A percentile compares a stretch with the other conserved stretches of the same genome.
These are phyloP conservation scores for Temnothorax nylanderi DNA, from an alignment of 1,140 invertebrate species.

Conservation along the genomic window DNA sequence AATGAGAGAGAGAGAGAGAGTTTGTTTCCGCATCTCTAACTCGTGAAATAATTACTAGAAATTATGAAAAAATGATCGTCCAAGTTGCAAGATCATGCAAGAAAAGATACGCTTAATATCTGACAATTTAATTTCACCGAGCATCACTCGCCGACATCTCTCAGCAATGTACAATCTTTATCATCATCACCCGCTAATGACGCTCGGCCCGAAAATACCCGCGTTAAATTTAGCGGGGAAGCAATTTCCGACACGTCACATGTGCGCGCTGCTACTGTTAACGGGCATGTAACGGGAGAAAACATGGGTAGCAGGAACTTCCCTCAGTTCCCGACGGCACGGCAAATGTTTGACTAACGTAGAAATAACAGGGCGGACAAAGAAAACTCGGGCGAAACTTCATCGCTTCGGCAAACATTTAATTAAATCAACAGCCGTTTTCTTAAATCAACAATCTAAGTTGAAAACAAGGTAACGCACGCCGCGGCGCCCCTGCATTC, in stretches of 20 bases:
- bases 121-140: constrained; percentile 21
- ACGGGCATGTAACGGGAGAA: constrained; percentile 57
- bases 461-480: constrained; percentile 17
- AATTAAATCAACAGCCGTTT: constrained; percentile 59
- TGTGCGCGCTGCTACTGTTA: constrained; percentile 49
- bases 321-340: constrained; percentile 23
- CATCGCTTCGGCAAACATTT: constrained; percentile 59
- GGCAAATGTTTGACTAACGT: constrained; percentile 61
- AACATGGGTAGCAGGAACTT: constrained; percentile 46
- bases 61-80: not conserved
- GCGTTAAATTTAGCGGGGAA: constrained; percentile 49
- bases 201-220: constrained; percentile 33
- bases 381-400: constrained; percentile 60
- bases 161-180: constrained; percentile 16
- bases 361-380: constrained; percentile 58
- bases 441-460: constrained; percentile 56
- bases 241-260: constrained; percentile 57
- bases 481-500: not conserved
- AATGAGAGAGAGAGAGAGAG: no score
- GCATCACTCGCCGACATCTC: not conserved
- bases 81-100: not conserved
- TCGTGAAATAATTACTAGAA: not conserved
- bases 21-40: not conserved
- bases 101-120: not conserved
- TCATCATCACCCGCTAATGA: constrained; percentile 46